Percentiles rank a stretch among this genome's conserved stretches.
Evolutionary conservation across 2,888 invertebrate genomes (phyloP).

Genomic region (Torymus auratus): DNA sequence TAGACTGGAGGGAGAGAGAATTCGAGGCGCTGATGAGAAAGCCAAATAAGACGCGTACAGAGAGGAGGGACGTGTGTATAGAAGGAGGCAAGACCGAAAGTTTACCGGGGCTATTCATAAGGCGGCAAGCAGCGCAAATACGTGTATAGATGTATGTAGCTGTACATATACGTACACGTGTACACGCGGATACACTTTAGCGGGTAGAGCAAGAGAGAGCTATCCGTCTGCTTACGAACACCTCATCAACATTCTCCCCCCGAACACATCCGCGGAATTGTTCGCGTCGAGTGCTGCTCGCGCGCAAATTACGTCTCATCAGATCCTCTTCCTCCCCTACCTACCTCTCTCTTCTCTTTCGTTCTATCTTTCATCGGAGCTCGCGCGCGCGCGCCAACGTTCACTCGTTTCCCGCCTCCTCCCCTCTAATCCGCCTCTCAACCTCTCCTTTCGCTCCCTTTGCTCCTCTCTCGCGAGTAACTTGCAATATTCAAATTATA

Average conservation of each 20-base stretch:
- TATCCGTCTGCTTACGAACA: conserved; percentile 65
- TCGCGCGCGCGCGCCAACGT: no score
- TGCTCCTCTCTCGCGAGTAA: conserved; percentile 62
- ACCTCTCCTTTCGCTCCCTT: not conserved
- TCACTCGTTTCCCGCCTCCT: not conserved
- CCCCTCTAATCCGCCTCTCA: not conserved
- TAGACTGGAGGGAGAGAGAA: not conserved
- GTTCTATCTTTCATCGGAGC: no score
- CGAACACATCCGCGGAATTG: conserved; percentile 60
- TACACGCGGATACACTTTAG: conserved; percentile 7
- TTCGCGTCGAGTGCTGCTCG: conserved; percentile 59
- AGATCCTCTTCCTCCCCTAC: conserved; percentile 43
- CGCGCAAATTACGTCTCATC: conserved; percentile 72
- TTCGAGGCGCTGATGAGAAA: no score
- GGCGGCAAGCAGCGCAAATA: no score
- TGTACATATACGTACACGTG: not conserved
- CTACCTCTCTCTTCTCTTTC: not conserved
- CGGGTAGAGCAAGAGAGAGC: conserved; percentile 38
- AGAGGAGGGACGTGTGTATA: no score
- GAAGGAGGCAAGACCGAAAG: no score
- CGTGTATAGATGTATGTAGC: not conserved
- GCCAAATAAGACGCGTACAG: no score
- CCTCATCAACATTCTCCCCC: conserved; percentile 68
- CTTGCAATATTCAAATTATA: conserved; percentile 75
- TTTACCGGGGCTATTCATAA: no score